Conservation (phyloP, 2,888 invertebrate species). For the Alentia gelatinosa region DNA sequence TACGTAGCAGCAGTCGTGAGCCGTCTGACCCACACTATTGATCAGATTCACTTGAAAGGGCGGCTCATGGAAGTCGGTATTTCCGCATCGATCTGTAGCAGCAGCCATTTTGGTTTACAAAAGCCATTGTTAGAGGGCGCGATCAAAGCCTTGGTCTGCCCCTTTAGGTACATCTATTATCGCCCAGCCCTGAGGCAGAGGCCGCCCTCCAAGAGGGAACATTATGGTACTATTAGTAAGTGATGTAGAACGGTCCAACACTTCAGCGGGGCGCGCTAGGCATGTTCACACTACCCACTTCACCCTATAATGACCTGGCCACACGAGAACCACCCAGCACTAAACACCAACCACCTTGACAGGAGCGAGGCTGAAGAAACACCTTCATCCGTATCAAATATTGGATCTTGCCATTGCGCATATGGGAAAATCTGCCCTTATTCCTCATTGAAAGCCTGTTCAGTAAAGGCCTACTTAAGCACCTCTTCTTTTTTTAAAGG, state of each 20-base stretch:
- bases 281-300: too few species aligned
- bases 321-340: too few species aligned
- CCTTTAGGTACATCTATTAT: background rate
- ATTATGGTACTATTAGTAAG: background rate
- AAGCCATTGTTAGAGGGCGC: constrained; percentile 4
- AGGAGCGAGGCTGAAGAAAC: too few species aligned
- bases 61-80: background rate
- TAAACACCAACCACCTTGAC: too few species aligned
- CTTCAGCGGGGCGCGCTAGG: too few species aligned
- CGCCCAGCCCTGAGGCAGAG: background rate
- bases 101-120: constrained; percentile 5
- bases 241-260: background rate
- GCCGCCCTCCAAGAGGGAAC: background rate
- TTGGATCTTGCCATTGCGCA: too few species aligned
- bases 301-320: too few species aligned
- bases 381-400: too few species aligned
- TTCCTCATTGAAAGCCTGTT: too few species aligned
- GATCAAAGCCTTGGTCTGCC: background rate
- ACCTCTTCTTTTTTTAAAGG: too few species aligned
- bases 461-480: too few species aligned
- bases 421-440: too few species aligned
- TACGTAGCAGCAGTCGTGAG: background rate
- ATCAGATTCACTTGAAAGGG: background rate
- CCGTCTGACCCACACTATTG: background rate
- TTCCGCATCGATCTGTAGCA: background rate